Evolutionary conservation across 2,888 invertebrate species (phyloP).

Genomic region (Synanthedon vespiformis): DNA sequence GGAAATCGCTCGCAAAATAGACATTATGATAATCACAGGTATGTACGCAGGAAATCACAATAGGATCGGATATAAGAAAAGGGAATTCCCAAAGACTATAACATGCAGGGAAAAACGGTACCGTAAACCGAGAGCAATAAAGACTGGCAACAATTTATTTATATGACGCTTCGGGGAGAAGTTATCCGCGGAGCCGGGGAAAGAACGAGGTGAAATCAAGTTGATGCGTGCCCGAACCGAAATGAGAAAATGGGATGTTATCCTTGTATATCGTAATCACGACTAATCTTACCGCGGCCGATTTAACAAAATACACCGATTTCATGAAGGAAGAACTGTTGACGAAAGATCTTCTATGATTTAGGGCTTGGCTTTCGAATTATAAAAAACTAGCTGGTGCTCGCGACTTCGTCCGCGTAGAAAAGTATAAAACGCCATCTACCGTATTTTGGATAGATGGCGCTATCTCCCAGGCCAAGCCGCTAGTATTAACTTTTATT

Average conservation of each 20-base stretch:
- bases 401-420: too few species aligned
- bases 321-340: too few species aligned
- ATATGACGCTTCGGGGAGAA: conserved; percentile 67
- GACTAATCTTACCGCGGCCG: conserved; percentile 25
- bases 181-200: conserved; percentile 51
- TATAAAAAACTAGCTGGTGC: too few species aligned
- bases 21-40: conserved; percentile 53
- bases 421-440: too few species aligned
- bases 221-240: conserved; percentile 50
- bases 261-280: conserved; percentile 34
- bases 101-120: conserved; percentile 54
- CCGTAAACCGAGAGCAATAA: conserved; percentile 60
- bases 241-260: conserved; percentile 44
- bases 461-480: too few species aligned
- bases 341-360: too few species aligned
- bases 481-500: too few species aligned
- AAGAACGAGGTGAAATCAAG: conserved; percentile 59
- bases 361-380: too few species aligned
- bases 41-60: conserved; percentile 44
- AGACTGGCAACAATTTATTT: conserved; percentile 69
- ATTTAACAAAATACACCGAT: conserved; percentile 13
- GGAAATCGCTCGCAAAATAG: conserved; percentile 24
- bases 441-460: too few species aligned
- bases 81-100: conserved; percentile 53
- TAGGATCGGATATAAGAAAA: conserved; percentile 44